Base-by-base conservation (phyloP, 2,113 vertebrate genomes). In the Macquaria ambigua region DNA sequence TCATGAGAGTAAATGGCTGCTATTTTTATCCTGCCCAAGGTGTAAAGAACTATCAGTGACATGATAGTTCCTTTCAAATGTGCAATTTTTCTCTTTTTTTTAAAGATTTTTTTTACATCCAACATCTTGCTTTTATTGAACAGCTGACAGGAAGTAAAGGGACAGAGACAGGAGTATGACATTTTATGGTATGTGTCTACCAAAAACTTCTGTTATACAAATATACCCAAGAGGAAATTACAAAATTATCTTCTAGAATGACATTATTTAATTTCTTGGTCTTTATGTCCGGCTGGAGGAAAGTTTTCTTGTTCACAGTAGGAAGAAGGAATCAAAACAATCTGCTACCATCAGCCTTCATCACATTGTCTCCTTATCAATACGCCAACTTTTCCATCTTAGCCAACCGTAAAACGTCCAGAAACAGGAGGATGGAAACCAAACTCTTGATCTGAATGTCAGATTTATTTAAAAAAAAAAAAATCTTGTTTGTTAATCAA, bases 21-120 rank as follows among this genome's bases (percentile, higher is more conserved):
- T 87, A 66, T 79, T 83, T 82, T 74, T 69, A 62, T 28, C 61
- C 31, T 15, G 4, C 39, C 20, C 34, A 3, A 55, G 9, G 31
- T 59, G 76, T 41, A 25, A 77, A 21, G 18, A n/a, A n/a, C n/a
- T n/a, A n/a, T n/a, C n/a, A n/a, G n/a, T 34, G 34, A 34, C 34
- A 1, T 34, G 34, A 34, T 5, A 34, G 4, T 20, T 50, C 6
- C 14, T 67, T 31, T 31, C 2, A 34, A 34, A 34, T 4, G 34
- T 34, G 34, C 34, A 3, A 34, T 34, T 0, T 34, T 34, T 34
- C 34, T 34, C 34, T 34, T 34, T 34, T 34, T 34, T 34, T 4
- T 4, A 3, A 34, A 34, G 34, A 34, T 34, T 3, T 2, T 34
- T 34, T 34, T 31, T n/a, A n/a, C 28, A 31, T 31, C 28, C 28